phyloP scores from a whole-genome alignment of 2,888 invertebrate species.

The Salticus scenicus region DNA sequence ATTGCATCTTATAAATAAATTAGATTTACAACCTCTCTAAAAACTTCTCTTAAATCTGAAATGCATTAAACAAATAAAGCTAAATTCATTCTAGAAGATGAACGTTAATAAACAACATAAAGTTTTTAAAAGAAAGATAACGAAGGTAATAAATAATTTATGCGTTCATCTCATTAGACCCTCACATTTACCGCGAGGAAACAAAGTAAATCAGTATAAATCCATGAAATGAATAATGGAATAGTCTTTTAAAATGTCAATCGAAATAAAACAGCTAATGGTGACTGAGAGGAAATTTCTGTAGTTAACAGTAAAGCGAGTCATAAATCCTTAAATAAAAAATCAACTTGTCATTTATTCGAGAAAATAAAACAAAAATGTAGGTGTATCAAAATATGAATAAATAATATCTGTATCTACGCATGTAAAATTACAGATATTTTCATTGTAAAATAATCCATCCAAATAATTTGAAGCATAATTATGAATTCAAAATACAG shows the following conservation, averaged over 20 bases:
- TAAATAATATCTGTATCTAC: no score
- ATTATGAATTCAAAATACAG: no score
- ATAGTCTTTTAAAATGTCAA: background rate
- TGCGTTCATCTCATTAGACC: background rate
- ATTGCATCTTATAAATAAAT: background rate
- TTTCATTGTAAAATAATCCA: no score
- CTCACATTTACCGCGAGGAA: background rate
- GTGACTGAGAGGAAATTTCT: no score
- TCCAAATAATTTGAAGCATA: no score
- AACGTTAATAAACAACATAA: background rate
- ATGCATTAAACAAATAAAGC: background rate
- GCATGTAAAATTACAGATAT: no score
- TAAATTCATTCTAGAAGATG: background rate
- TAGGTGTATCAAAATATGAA: no score
- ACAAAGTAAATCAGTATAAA: background rate
- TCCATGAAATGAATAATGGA: background rate
- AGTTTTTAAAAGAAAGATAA: background rate
- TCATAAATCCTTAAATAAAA: no score
- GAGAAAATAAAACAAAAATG: no score
- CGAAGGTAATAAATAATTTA: background rate
- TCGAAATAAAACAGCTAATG: background rate
- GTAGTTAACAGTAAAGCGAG: no score
- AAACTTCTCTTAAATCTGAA: background rate
- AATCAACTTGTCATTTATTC: no score
- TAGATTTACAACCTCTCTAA: background rate